Percentiles rank a stretch among this genome's conserved stretches.
Conservation (phyloP, 2,888 invertebrate species). For the Diabrotica balteata region DNA sequence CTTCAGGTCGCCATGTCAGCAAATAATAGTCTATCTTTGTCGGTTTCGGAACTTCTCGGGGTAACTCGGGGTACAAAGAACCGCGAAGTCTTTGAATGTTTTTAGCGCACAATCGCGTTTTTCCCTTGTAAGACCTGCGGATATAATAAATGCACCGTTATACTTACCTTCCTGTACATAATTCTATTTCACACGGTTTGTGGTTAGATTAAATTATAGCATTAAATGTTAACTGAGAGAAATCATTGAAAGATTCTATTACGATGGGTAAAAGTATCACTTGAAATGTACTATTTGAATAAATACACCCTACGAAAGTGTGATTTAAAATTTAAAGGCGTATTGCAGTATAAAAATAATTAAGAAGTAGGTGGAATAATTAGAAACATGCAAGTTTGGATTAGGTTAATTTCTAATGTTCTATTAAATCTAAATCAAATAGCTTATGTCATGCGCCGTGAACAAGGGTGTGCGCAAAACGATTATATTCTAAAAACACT, state of each 20-base stretch:
- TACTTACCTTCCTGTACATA: constrained; percentile 47
- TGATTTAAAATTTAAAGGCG: constrained; percentile 32
- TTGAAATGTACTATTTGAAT: constrained; percentile 10
- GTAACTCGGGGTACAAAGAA: constrained; percentile 58
- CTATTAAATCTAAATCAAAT: constrained; percentile 22
- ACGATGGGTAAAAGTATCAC: constrained; percentile 3
- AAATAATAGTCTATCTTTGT: constrained; percentile 55
- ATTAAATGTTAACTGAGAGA: constrained; percentile 14
- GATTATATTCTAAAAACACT: constrained; percentile 56
- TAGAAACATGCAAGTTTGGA: constrained; percentile 20
- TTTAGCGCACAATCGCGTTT: constrained; percentile 51
- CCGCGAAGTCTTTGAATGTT: constrained; percentile 57
- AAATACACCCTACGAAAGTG: constrained; percentile 14
- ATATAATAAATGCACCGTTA: constrained; percentile 52
- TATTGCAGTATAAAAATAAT: constrained; percentile 37
- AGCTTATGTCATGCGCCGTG: constrained; percentile 56
- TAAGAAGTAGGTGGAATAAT: constrained; percentile 14
- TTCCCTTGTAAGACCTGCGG: constrained; percentile 48
- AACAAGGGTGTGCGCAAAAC: constrained; percentile 59
- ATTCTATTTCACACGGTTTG: constrained; percentile 44
- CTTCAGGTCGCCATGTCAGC: constrained; percentile 64
- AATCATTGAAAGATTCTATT: constrained; percentile 14
- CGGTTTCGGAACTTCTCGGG: constrained; percentile 55
- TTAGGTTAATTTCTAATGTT: constrained; percentile 41
- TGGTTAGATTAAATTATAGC: constrained; percentile 35